Evolutionary conservation across 2,797 vertebrate genomes (phyloP), one percentile per base, ranked within the genome.

Genomic region (Iguana delicatissima): DNA sequence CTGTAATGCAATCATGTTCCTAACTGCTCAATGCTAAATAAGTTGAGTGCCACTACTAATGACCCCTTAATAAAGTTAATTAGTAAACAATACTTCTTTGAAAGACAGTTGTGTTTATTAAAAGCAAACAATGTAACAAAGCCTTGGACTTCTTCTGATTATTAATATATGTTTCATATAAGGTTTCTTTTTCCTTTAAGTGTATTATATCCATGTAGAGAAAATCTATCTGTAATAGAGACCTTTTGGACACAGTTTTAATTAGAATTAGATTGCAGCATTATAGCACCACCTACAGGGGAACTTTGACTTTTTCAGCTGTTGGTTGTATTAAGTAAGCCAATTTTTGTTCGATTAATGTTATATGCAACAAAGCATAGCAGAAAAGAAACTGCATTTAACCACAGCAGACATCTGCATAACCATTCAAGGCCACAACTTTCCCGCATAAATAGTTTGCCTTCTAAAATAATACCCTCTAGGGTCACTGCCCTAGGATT

Each of bases 231-330:
- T 0, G 55, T 89, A 94, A 95, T 89, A 88, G 89, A 86, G 84
- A 57, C 4, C 38, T 80, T 92, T 93, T 92, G 80, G 42, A 76
- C 35, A 84, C 59, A 59, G 5, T 0, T 82, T 86, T 81, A 95
- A 96, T 95, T 95, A 92, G 89, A 96, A 93, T 89, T 93, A 94
- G 95, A 88, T 94, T 91, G 86, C 84, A 97, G 96, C 94, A 90
- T 94, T 96, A 89, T 90, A 97, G 96, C 96, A 96, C 97, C 97
- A 98, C 96, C 97, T 98, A 95, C 96, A 98, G 97, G 97, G 95
- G 73, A 79, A 67, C 89, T 91, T 92, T 92, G 85, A 85, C 89
- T 94, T 95, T 95, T 91, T 91, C 57, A 38, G 77, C 92, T 93
- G 57, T 14, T 42, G 87, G 22, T 79, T 50, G 57, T 64, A 52